Conservation (phyloP, 2,113 vertebrate species). For the Bufo bufo region DNA sequence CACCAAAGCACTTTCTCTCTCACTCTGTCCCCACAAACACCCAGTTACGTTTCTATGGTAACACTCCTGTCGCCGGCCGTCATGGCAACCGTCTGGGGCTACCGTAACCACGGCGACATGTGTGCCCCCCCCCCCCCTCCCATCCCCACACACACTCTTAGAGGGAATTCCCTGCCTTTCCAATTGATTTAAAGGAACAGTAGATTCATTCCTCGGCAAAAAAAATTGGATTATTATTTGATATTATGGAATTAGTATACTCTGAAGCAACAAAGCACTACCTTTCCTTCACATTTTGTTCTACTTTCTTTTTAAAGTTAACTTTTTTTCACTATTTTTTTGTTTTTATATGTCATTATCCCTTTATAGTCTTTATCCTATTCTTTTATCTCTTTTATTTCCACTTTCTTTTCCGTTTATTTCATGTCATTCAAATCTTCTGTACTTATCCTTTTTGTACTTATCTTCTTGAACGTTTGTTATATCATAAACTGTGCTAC, state of each 20-base stretch:
- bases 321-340: background rate
- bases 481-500: background rate
- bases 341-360: background rate
- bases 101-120: slow-evolving; percentile 50
- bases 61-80: slow-evolving; percentile 56
- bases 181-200: slow-evolving; percentile 52
- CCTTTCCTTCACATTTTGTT: too few relatives aligned
- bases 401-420: background rate
- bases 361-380: background rate
- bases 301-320: background rate
- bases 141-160: slow-evolving; percentile 31
- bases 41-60: slow-evolving; percentile 54
- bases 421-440: background rate
- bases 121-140: slow-evolving; percentile 41
- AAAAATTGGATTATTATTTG: background rate
- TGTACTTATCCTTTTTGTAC: background rate
- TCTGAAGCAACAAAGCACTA: background rate
- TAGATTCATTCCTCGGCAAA: background rate
- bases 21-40: slow-evolving; percentile 55
- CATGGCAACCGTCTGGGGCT: slow-evolving; percentile 57
- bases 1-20: slow-evolving; percentile 24
- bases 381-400: background rate
- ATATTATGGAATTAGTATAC: too few relatives aligned
- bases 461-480: background rate
- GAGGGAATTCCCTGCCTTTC: slow-evolving; percentile 55